Evolutionary conservation across 2,888 invertebrate genomes (phyloP), one percentile per base, ranked within the genome.

Genomic region (Nymphalis c-album): DNA sequence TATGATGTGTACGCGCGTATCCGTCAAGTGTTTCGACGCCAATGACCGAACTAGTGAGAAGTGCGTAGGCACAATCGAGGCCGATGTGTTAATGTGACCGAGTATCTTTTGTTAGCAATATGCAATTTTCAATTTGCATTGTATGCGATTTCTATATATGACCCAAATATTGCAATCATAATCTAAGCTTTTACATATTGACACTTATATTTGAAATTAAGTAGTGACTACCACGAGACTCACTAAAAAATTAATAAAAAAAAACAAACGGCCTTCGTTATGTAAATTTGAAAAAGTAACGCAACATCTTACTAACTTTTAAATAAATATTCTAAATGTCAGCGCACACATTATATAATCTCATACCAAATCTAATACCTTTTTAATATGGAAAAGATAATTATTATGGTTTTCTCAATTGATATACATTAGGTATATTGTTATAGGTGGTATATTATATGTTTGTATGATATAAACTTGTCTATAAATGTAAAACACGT

Each of bases 1-100:
- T 60, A 66, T 53, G 53, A 53, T 47, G 55, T 45, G 58, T 57
- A 64, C 70, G 73, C 66, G 72, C 67, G 74, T 67, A 64, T 69
- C 64, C 63, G 69, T 67, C 71, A 70, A 73, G 67, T 60, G 65
- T 69, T 72, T 63, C 75, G 76, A 80, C 82, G 85, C 85, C 87
- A 89, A 87, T 89, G 87, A 87, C 86, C 88, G 85, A 80, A 77
- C 80, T 77, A 72, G 75, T 79, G 76, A 79, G 75, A 74, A 70
- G 73, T 79, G 86, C 82, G 90, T 90, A 82, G 89, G 90, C 70
- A 72, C 80, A 83, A 81, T 65, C 83, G 85, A 90, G 89, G 90
- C 79, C 85, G 80, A 80, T 80, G 80, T 80, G 81, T 82, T 80
- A 78, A 79, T 80, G 80, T 78, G 77, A 74, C 77, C 80, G 79